Base-by-base conservation (phyloP, 2,797 vertebrate species). In the Eulemur coronatus region DNA sequence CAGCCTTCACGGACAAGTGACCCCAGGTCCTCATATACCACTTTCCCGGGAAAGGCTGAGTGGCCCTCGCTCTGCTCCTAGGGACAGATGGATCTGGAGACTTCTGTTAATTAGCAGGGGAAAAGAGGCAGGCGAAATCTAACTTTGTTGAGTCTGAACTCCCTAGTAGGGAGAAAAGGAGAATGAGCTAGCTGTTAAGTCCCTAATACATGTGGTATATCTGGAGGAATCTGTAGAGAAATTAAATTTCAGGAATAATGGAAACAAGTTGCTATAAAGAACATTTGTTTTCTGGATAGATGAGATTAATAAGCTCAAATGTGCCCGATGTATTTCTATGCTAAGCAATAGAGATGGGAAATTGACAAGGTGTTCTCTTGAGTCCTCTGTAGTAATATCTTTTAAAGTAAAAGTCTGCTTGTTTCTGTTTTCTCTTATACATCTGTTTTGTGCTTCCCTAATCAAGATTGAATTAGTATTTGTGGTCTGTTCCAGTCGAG, bases 381-480 rank as follows among this genome's bases (percentile, higher is more conserved):
- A 81, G 89, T 63, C 91, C 85, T 95, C 48, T 73, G 55, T 12
- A 15, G 48, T 55, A 43, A 63, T 63, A 20, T 59, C 85, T 76
- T 81, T 73, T 67, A 88, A 86, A 84, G 55, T 61, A 41, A 52
- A 24, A 18, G 61, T 52, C 86, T 41, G 50, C 55, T 95, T 55
- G 28, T 70, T 79, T 95, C 73, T 92, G 43, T 57, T 82, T 95
- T 94, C 82, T 96, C 0, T 75, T 28, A 38, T 59, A 3, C 35
- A 24, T 94, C 75, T 91, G 43, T 89, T 84, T 35, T 85, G 59
- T 76, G 70, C 73, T 81, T 65, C 90, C 80, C 57, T 85, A 55
- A 57, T 33, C 48, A 69, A 88, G 89, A 63, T 35, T 65, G 50
- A 75, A 50, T 73, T 50, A 17, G 33, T 86, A 78, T 96, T 30